Evolutionary conservation across 2,888 invertebrate genomes (phyloP), one percentile per base, ranked within the genome.

Genomic region (Pteria penguin): DNA sequence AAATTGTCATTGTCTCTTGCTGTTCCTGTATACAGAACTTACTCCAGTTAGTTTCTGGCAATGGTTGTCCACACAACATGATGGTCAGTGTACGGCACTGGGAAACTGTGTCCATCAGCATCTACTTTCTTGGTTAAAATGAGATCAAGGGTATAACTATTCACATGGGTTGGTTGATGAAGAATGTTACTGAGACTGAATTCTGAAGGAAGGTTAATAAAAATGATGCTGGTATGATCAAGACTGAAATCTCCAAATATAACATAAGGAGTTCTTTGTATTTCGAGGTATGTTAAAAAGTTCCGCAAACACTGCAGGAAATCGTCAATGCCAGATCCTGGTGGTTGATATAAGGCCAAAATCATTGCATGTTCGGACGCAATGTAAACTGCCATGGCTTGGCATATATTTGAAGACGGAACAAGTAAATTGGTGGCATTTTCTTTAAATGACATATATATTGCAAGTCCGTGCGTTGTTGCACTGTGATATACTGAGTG

Each of bases 231-330:
- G 60, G 67, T 74, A 60, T 45, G 33, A 61, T 57, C 36, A 24
- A 60, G 67, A 74, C 55, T 74, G 31, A 69, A 69, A 55, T 75
- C 63, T 22, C 75, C 75, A 61, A 69, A 63, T 31, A 70, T 69
- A 33, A 73, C 26, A 33, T 55, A 58, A 60, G 54, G 32, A n/a
- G 54, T 29, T 29, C 32, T 33, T 24, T 31, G 36, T 29, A 29
- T 62, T 57, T 68, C 62, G 33, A 62, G 62, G 60, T 54, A 14
- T 29, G 61, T 54, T 61, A 74, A 33, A 62, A 45, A 18, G 8
- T 45, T 18, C 45, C 18, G 8, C 11, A 45, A 45, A 14, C 18
- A 18, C 8, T 45, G 45, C 18, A 45, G 18, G 45, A 45, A 45
- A 45, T 45, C 1, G n/a, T n/a, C n/a, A n/a, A n/a, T n/a, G 8